Evolutionary conservation across 2,113 vertebrate genomes (phyloP).

Genomic region (Pristiophorus japonicus): DNA sequence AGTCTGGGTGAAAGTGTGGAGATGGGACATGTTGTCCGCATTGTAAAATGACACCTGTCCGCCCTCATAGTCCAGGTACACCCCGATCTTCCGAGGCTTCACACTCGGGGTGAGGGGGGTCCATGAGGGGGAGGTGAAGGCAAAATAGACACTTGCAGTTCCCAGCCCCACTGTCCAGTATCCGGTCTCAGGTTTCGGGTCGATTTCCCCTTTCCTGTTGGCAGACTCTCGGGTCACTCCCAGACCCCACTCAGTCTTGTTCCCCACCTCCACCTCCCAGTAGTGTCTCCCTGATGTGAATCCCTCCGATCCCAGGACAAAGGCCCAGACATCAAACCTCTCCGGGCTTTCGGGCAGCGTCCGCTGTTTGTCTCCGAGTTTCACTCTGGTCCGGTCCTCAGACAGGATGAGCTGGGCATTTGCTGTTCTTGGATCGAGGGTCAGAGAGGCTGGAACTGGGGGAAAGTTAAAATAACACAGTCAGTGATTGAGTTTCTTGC

Average conservation of each 20-base stretch:
- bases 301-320: background rate
- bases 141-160: background rate
- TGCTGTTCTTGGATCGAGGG: background rate
- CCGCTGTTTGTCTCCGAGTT: background rate
- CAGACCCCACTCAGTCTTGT: background rate
- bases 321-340: background rate
- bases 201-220: background rate
- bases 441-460: background rate
- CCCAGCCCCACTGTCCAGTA: background rate
- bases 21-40: no score
- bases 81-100: background rate
- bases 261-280: background rate
- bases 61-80: background rate
- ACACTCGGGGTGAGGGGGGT: background rate
- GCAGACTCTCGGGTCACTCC: background rate
- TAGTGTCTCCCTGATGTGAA: constrained; percentile 9
- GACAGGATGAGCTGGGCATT: background rate
- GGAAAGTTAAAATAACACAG: background rate
- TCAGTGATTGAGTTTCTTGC: background rate
- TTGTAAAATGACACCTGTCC: background rate
- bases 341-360: background rate
- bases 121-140: background rate
- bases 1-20: no score
- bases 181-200: background rate
- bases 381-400: background rate